Evolutionary conservation across 2,797 vertebrate species (phyloP).

Genomic region (Gadopsis marmoratus): DNA sequence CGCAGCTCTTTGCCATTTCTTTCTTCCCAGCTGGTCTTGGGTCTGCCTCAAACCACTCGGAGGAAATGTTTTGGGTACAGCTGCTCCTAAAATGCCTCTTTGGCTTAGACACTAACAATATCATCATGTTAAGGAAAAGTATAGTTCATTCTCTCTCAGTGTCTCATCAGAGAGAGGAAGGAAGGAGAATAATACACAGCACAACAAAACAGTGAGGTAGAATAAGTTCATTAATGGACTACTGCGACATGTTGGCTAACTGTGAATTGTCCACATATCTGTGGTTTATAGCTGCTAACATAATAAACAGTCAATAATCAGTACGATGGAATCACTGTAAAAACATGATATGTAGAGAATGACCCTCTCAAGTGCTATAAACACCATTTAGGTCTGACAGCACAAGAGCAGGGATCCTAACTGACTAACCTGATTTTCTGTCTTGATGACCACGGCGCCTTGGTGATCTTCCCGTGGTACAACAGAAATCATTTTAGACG

Average conservation of each 20-base stretch:
- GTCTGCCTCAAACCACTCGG: slow-evolving; percentile 57
- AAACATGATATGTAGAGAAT: slow-evolving; percentile 2
- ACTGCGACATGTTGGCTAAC: background rate
- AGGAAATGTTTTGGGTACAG: slow-evolving; percentile 55
- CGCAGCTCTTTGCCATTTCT: slow-evolving; percentile 30
- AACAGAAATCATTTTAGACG: slow-evolving; percentile 53
- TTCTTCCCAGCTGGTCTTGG: slow-evolving; percentile 44
- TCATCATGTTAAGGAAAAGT: slow-evolving; percentile 25
- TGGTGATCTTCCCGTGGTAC: slow-evolving; percentile 27
- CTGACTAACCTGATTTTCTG: slow-evolving; percentile 45
- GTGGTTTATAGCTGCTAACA: background rate
- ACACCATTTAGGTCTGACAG: slow-evolving; percentile 15
- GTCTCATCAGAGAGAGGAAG: slow-evolving; percentile 2
- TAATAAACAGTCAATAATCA: slow-evolving; percentile 10
- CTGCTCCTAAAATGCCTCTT: slow-evolving; percentile 44
- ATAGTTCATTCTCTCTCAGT: slow-evolving; percentile 1
- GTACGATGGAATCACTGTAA: slow-evolving; percentile 11
- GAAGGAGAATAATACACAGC: background rate
- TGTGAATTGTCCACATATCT: background rate
- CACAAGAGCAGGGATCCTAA: background rate
- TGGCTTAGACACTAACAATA: slow-evolving; percentile 32
- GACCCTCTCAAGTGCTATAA: slow-evolving; percentile 13
- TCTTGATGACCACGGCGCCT: slow-evolving; percentile 35
- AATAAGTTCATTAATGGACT: background rate
- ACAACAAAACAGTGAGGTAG: background rate